These are phyloP conservation scores for Alfaro cultratus DNA, from an alignment of 2,797 vertebrate genomes.

Conservation along the genomic window DNA sequence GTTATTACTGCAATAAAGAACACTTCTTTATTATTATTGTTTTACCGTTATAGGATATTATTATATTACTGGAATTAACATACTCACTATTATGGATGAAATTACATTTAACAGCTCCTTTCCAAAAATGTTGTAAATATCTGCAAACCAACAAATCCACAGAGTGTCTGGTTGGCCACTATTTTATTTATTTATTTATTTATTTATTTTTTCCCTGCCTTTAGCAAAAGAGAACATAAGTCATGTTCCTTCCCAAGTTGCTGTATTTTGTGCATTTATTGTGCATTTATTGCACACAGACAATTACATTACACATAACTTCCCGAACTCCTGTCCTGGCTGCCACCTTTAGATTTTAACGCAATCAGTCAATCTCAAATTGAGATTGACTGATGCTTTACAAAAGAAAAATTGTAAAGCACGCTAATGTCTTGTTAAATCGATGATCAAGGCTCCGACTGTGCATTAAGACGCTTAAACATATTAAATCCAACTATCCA, in stretches of 20 bases:
- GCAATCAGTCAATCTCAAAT: conserved; percentile 33
- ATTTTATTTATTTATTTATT: no score
- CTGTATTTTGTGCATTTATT: no score
- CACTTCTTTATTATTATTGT: background rate
- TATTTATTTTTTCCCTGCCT: background rate
- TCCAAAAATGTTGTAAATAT: background rate
- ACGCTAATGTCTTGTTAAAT: conserved; percentile 41
- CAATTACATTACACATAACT: background rate
- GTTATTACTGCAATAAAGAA: background rate
- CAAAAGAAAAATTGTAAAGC: conserved; percentile 15
- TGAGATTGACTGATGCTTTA: no score
- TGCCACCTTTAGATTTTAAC: conserved; percentile 36
- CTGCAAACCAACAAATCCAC: background rate
- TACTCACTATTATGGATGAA: background rate
- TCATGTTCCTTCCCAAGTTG: background rate
- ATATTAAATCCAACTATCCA: conserved; percentile 47
- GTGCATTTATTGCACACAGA: background rate
- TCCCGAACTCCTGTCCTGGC: conserved; percentile 1
- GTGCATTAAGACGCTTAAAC: conserved; percentile 38
- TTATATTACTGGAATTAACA: background rate
- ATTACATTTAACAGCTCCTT: background rate
- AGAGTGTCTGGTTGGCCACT: background rate
- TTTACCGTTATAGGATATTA: background rate
- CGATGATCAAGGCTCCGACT: conserved; percentile 25
- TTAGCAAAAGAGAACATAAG: background rate